phyloP scores from a whole-genome alignment of 2,888 invertebrate genomes.

The Melipona bicolor region DNA sequence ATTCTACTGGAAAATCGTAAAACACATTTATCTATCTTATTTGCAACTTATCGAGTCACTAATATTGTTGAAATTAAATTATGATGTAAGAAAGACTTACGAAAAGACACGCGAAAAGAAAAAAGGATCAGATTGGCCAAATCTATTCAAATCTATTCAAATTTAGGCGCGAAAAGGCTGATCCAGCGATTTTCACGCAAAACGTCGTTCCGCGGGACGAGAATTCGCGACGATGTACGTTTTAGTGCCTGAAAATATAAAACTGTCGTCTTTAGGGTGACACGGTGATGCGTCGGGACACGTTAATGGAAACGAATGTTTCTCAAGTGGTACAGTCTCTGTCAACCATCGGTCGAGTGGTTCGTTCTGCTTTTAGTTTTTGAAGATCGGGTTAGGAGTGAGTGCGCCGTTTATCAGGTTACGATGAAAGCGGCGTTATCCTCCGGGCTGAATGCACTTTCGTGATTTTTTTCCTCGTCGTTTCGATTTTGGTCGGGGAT shows the following conservation, averaged over 20 bases:
- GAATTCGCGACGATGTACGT: background rate
- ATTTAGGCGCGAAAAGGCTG: background rate
- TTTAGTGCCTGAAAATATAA: conserved; percentile 1
- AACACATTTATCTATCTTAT: background rate
- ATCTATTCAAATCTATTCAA: background rate
- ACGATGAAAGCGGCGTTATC: conserved; percentile 60
- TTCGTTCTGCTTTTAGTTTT: conserved; percentile 62
- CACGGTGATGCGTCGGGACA: background rate
- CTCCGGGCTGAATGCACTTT: conserved; percentile 40
- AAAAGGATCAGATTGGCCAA: background rate
- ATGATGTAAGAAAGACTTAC: background rate
- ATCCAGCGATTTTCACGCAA: background rate
- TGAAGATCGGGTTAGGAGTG: conserved; percentile 43
- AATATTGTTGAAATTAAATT: background rate
- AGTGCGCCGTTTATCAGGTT: conserved; percentile 60
- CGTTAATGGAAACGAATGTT: conserved; percentile 63
- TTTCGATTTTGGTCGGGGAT: conserved; percentile 28
- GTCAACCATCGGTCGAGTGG: conserved; percentile 60
- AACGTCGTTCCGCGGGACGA: background rate
- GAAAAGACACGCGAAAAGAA: conserved; percentile 17
- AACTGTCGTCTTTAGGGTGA: conserved; percentile 10
- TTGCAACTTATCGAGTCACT: background rate
- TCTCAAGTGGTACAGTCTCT: conserved; percentile 53
- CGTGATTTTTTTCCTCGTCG: conserved; percentile 38
- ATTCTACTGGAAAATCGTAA: background rate